phyloP scores from a whole-genome alignment of 1,140 invertebrate species.

The Psix sp. region DNA sequence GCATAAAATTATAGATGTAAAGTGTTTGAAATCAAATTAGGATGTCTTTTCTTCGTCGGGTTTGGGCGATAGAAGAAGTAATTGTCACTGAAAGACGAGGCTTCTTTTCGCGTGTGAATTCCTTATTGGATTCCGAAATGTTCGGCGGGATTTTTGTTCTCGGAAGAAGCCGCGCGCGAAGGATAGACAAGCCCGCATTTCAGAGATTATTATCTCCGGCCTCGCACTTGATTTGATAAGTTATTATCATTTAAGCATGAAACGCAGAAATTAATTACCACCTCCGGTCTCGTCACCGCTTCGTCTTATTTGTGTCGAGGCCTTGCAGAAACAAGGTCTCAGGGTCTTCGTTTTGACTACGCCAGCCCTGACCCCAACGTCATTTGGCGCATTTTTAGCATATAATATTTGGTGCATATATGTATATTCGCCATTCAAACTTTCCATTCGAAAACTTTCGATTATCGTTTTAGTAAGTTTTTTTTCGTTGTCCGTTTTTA shows the following conservation, averaged over 20 bases:
- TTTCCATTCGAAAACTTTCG: background rate
- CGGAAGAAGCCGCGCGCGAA: slow-evolving; percentile 1
- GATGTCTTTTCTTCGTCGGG: slow-evolving; percentile 16
- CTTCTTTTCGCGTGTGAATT: slow-evolving; percentile 30
- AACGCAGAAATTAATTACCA: slow-evolving; percentile 51
- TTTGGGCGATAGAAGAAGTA: slow-evolving; percentile 6
- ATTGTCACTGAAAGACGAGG: slow-evolving; percentile 21
- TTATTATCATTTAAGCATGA: slow-evolving; percentile 55
- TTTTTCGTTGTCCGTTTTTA: too few species aligned
- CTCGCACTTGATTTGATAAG: slow-evolving; percentile 58
- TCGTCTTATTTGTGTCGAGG: slow-evolving; percentile 39
- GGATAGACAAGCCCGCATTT: slow-evolving; percentile 42
- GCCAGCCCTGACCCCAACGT: slow-evolving; percentile 37
- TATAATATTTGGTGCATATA: background rate
- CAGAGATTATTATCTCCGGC: slow-evolving; percentile 48
- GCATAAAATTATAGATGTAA: slow-evolving; percentile 21
- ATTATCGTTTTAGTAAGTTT: background rate
- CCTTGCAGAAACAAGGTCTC: slow-evolving; percentile 49
- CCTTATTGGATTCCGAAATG: slow-evolving; percentile 16
- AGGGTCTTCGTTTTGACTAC: slow-evolving; percentile 23
- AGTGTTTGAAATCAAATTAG: slow-evolving; percentile 35
- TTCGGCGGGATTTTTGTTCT: slow-evolving; percentile 30
- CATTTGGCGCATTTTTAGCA: slow-evolving; percentile 38
- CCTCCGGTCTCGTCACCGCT: slow-evolving; percentile 36
- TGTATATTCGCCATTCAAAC: background rate